Base-by-base conservation (phyloP, 2,888 invertebrate species). In the Agrenia bidenticulata region DNA sequence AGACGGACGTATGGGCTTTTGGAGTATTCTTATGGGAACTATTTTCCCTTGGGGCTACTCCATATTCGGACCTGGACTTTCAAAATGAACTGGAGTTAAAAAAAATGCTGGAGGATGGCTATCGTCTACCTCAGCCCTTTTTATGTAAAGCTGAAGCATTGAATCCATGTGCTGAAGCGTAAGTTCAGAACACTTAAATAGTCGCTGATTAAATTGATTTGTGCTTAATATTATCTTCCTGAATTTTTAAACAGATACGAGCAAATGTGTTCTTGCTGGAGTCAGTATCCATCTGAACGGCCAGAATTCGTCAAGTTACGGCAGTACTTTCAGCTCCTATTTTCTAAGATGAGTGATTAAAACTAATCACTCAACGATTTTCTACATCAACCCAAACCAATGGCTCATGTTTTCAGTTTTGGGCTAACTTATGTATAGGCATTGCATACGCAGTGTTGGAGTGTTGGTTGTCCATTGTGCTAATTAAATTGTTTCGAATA, bases 241-340 rank as follows among this genome's bases (percentile, higher is more conserved):
- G n/a, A n/a, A n/a, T n/a, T n/a, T 50, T 50, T 39, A 15, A 2
- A 24, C 49, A 66, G 66, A 19, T 60, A 66, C 24, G 54, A 66
- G 2, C 11, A 63, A 1, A 63, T 66, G 56, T 24, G 37, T 11
- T 49, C 54, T 11, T 66, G 66, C 37, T 66, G 66, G 66, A 56
- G 5, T n/a, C 11, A 41, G 21, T 26, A 56, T 50, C 63, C 66
- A 2, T 2, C 50, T 5, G 60, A 60, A 19, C 45, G 66, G 23
- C 66, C 66, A 1, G 41, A 32, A 2, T 66, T 66, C 23, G 51
- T 41, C 23, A 42, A n/a, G n/a, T n/a, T n/a, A n/a, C n/a, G n/a
- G n/a, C n/a, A n/a, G n/a, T n/a, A n/a, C n/a, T n/a, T n/a, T n/a
- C n/a, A n/a, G n/a, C n/a, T n/a, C n/a, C n/a, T n/a, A n/a, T n/a